Base-by-base conservation (phyloP, 37 sponge, comb jelly and placozoan species). In the Agelas oroides region DNA sequence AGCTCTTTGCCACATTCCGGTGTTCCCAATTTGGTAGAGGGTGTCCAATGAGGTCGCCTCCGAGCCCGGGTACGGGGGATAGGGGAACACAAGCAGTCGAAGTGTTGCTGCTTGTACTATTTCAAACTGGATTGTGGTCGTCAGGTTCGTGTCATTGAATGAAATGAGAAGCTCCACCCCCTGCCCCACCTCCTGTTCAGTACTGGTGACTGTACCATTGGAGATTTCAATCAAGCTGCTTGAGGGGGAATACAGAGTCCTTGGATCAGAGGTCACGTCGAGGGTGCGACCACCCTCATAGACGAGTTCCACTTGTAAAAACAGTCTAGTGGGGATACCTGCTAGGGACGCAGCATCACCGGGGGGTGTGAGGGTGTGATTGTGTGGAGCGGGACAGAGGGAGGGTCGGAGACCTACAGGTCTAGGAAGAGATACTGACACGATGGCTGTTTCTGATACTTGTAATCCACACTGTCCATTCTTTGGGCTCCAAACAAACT, bases 31-130 rank as follows among this genome's bases (percentile, higher is more conserved):
- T 11, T 38, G 86, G 21, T 38, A 24, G 12, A 91, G 77, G 23
- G 25, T 30, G 2, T 81, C 32, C 0, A 65, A 16, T 19, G 30
- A 18, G 46, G 27, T 31, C 0, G n/a, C 24, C 20, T 54, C 32
- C 32, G 82, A 75, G 53, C 83, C 86, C 41, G 76, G 78, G 34
- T 76, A 86, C 5, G 65, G n/a, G 6, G 91, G 91, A 59, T 70
- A 91, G 1, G 87, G 86, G 28, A 58, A 25, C 25, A 61, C 71
- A 36, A 6, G 21, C 21, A 91, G 65, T 46, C 17, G 3, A 15
- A 91, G 58, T 23, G 21, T 30, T 17, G 39, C 24, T 2, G 75
- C 34, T n/a, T 6, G 19, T 24, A 90, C 81, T 19, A 90, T 53
- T 37, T 79, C 75, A 74, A 90, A 69, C 5, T 32, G 25, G 17